Evolutionary conservation across 1,140 invertebrate species (phyloP), one percentile per base, ranked within the genome.

Genomic region (Drosophila aff.): DNA sequence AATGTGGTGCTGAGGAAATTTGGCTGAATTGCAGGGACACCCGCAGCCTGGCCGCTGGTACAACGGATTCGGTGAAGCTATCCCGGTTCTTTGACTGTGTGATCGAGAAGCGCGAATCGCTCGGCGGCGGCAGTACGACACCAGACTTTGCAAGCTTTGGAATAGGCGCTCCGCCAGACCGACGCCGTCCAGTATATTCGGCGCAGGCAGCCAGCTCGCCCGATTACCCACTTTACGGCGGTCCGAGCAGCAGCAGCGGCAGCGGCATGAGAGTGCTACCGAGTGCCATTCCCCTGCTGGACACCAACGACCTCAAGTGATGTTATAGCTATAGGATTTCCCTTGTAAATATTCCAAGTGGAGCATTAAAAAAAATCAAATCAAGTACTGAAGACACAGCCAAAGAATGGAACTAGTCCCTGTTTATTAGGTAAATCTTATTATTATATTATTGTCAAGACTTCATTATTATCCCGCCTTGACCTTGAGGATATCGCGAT

Each of bases 31-130:
- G 96, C 86, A 94, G 95, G 79, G 96, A 97, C 93, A 93, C 94
- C 2, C 96, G 96, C 92, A 97, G 97, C 76, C 93, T 99, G 72
- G 97, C 97, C n/a, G 97, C 98, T 16, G 98, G 98, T 5, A 97
- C 97, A 2, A 97, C 97, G 71, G 98, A 98, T 92, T 96, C 98
- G 46, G 97, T 99, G 0, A 99, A 98, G 94, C 92, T 99, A 23
- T 96, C 96, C 16, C 95, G 97, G 91, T 99, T 99, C 94, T 98
- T 99, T 93, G 98, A 99, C 93, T 98, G 98, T 95, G 98, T 95
- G 36, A 97, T 97, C 71, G 96, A 97, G 92, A 94, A 95, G 72
- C 94, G 95, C 81, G 95, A 96, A 75, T 93, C 93, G 7, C 93
- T 94, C 49, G 94, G 94, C 55, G 87, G 94, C 49, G 90, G 93